phyloP scores from a whole-genome alignment of 2,113 vertebrate species.

The Leptobrachium leishanense region DNA sequence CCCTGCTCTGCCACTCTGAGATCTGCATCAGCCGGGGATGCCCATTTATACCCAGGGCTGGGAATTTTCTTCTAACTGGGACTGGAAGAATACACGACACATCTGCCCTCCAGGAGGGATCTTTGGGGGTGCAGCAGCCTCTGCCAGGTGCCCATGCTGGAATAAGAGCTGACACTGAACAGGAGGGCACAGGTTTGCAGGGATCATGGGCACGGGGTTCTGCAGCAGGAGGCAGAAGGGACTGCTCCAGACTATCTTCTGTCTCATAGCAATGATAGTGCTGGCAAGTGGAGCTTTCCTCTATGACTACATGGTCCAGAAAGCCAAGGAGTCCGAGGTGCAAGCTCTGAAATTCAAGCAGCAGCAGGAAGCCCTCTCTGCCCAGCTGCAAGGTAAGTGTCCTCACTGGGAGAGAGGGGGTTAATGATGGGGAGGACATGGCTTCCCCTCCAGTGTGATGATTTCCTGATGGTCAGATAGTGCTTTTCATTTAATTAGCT shows the following conservation, averaged over 20 bases:
- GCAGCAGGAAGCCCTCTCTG: slow-evolving; percentile 70
- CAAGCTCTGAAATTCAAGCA: slow-evolving; percentile 63
- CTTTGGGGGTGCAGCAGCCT: neutral
- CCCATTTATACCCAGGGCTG: neutral
- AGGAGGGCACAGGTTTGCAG: neutral
- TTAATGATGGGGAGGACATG: neutral
- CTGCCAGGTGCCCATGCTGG: neutral
- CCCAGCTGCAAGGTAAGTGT: slow-evolving; percentile 69
- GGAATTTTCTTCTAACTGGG: neutral
- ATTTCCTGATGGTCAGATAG: slow-evolving; percentile 20
- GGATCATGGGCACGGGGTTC: slow-evolving; percentile 59
- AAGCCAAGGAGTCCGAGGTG: slow-evolving; percentile 52
- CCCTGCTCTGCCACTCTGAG: slow-evolving; percentile 17
- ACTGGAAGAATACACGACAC: neutral
- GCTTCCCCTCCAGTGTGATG: neutral
- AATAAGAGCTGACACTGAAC: neutral
- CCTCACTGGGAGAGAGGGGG: neutral
- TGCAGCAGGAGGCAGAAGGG: slow-evolving; percentile 66
- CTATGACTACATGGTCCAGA: slow-evolving; percentile 58
- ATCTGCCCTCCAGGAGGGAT: neutral
- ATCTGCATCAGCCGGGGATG: neutral
- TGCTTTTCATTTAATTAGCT: slow-evolving; percentile 28
- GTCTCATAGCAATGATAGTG: slow-evolving; percentile 52
- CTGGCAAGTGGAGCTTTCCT: slow-evolving; percentile 57
- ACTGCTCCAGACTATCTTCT: slow-evolving; percentile 57